Evolutionary conservation across 2,797 vertebrate species (phyloP).

Genomic region (Champsocephalus gunnari): DNA sequence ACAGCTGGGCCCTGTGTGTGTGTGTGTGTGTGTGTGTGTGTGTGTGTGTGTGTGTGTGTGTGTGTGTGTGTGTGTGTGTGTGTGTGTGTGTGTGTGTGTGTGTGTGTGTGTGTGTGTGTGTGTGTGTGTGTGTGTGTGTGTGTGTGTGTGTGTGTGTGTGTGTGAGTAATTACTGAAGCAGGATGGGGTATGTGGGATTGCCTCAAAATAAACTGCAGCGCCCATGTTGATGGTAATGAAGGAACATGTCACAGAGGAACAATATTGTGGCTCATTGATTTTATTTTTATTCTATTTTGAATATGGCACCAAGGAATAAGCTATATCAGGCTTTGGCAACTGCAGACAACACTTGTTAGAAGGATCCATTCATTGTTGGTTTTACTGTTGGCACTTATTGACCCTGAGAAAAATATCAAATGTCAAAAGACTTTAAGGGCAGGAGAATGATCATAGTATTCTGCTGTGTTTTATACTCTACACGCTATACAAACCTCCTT

Average conservation of each 20-base stretch:
- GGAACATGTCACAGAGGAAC: conserved; percentile 21
- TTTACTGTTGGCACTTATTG: conserved; percentile 11
- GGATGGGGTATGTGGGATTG: conserved; percentile 11
- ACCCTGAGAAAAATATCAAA: neutral
- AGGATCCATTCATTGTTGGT: neutral
- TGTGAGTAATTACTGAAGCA: conserved; percentile 34
- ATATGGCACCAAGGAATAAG: conserved; percentile 1
- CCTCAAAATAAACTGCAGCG: conserved; percentile 41
- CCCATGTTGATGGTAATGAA: conserved; percentile 18
- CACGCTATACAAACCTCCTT: neutral
- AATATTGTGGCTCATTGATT: conserved; percentile 8
- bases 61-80: too few species aligned
- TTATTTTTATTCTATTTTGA: conserved; percentile 24
- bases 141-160: neutral
- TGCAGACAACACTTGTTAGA: neutral
- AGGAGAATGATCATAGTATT: neutral
- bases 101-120: neutral
- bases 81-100: neutral
- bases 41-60: too few species aligned
- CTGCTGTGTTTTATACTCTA: neutral
- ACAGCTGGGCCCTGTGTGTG: neutral
- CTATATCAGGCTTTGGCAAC: conserved; percentile 13
- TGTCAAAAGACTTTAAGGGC: neutral
- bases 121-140: too few species aligned
- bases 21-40: too few species aligned